Percentiles rank a stretch among this genome's conserved stretches.
Conservation (phyloP, 1,140 invertebrate genomes). For the Drosophila littoralis region DNA sequence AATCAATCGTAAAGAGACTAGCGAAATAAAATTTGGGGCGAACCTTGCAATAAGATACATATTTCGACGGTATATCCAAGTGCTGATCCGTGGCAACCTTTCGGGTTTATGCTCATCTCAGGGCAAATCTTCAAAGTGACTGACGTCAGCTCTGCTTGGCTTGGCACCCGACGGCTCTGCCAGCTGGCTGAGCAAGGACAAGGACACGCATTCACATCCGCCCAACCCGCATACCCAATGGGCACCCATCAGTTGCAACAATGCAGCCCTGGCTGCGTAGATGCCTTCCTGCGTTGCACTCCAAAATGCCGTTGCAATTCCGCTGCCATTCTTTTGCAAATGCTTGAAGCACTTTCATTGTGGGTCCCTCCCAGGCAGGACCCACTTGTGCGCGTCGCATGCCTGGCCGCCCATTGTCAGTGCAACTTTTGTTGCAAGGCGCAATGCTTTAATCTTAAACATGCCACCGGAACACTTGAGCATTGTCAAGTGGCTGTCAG, state of each 20-base stretch:
- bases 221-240: constrained; percentile 5
- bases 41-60: background rate
- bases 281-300: constrained; percentile 43
- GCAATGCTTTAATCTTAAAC: constrained; percentile 81
- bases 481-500: constrained; percentile 73
- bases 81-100: constrained; percentile 19
- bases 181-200: constrained; percentile 75
- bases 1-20: no score
- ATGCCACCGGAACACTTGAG: constrained; percentile 82
- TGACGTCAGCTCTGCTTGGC: constrained; percentile 45
- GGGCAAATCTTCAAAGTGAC: constrained; percentile 69
- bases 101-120: constrained; percentile 27
- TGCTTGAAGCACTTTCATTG: constrained; percentile 70
- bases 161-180: constrained; percentile 25
- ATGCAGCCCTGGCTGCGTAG: constrained; percentile 35
- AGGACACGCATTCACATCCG: constrained; percentile 53
- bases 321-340: constrained; percentile 67
- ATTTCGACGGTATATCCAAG: background rate
- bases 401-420: constrained; percentile 72
- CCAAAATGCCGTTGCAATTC: constrained; percentile 71
- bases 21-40: background rate
- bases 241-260: constrained; percentile 44
- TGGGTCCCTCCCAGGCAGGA: constrained; percentile 27
- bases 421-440: constrained; percentile 78
- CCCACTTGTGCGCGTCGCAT: constrained; percentile 56